A percentile compares a stretch with the other conserved stretches of the same genome.
These are phyloP conservation scores for Laothoe populi DNA, from an alignment of 2,888 invertebrate species.

Conservation along the genomic window DNA sequence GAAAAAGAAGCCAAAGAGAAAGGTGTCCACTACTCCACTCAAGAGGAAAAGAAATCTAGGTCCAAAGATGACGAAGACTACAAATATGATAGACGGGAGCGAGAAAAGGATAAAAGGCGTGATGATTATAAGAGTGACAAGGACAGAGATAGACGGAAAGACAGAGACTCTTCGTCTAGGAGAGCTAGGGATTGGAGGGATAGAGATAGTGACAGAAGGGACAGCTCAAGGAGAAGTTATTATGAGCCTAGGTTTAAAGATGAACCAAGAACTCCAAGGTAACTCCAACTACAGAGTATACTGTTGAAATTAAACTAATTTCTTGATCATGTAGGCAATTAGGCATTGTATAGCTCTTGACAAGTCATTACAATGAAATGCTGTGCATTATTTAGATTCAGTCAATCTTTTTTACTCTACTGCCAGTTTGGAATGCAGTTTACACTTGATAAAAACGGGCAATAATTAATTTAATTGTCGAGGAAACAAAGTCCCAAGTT, in stretches of 20 bases:
- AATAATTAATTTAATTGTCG: too few species aligned
- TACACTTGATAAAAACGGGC: too few species aligned
- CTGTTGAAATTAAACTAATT: too few species aligned
- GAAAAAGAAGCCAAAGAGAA: constrained; percentile 86
- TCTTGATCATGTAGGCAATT: too few species aligned
- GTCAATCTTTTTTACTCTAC: too few species aligned
- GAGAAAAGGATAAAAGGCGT: constrained; percentile 52
- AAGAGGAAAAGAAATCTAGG: constrained; percentile 79
- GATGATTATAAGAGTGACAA: constrained; percentile 50
- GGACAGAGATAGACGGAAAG: constrained; percentile 53
- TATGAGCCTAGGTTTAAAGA: constrained; percentile 89
- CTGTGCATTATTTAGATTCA: too few species aligned
- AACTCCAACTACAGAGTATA: constrained; percentile 32
- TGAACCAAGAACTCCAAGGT: constrained; percentile 94
- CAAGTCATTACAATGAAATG: too few species aligned
- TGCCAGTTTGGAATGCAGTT: too few species aligned
- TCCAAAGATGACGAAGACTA: constrained; percentile 72
- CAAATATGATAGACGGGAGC: constrained; percentile 60
- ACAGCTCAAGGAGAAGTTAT: constrained; percentile 77
- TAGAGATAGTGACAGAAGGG: constrained; percentile 63
- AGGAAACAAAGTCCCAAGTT: too few species aligned
- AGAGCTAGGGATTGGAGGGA: constrained; percentile 55
- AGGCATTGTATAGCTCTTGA: too few species aligned
- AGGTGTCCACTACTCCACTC: constrained; percentile 89
- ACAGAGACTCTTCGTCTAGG: constrained; percentile 41